Evolutionary conservation across 2,888 invertebrate genomes (phyloP).

Genomic region (Caradrina clavipalpis): DNA sequence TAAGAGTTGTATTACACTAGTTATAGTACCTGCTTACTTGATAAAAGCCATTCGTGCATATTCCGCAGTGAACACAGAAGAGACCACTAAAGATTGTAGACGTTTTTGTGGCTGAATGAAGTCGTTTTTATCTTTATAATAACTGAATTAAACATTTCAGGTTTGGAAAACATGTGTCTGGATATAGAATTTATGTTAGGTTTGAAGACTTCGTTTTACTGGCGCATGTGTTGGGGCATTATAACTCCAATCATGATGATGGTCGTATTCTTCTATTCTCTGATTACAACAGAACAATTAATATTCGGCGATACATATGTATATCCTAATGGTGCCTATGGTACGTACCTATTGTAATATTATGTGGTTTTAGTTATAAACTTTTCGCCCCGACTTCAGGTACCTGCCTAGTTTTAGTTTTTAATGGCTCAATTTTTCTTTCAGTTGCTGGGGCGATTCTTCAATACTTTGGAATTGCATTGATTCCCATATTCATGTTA

Average conservation of each 20-base stretch:
- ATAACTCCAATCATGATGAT: slow-evolving; percentile 94
- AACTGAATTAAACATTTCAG: slow-evolving; percentile 67
- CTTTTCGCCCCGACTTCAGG: too few species aligned
- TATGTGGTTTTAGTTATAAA: background rate
- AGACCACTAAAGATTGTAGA: background rate
- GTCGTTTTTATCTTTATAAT: background rate
- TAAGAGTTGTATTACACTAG: too few species aligned
- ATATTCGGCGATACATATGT: slow-evolving; percentile 90
- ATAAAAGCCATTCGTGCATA: too few species aligned
- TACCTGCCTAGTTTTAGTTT: background rate
- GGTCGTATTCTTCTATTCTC: slow-evolving; percentile 93
- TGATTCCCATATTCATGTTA: slow-evolving; percentile 82
- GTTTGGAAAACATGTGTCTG: slow-evolving; percentile 83
- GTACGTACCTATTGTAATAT: slow-evolving; percentile 80
- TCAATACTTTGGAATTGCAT: slow-evolving; percentile 83
- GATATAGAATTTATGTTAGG: slow-evolving; percentile 96
- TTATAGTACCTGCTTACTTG: too few species aligned
- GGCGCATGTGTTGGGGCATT: slow-evolving; percentile 95
- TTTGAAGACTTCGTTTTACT: slow-evolving; percentile 92
- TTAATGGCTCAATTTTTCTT: slow-evolving; percentile 61
- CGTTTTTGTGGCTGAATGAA: background rate
- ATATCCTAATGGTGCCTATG: slow-evolving; percentile 92
- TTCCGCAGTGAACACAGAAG: background rate
- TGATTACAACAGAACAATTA: slow-evolving; percentile 92
- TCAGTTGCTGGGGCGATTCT: slow-evolving; percentile 82